A percentile compares a stretch with the other conserved stretches of the same genome.
These are phyloP conservation scores for Rhopalosiphum maidis DNA, from an alignment of 1,140 invertebrate genomes.

Conservation along the genomic window DNA sequence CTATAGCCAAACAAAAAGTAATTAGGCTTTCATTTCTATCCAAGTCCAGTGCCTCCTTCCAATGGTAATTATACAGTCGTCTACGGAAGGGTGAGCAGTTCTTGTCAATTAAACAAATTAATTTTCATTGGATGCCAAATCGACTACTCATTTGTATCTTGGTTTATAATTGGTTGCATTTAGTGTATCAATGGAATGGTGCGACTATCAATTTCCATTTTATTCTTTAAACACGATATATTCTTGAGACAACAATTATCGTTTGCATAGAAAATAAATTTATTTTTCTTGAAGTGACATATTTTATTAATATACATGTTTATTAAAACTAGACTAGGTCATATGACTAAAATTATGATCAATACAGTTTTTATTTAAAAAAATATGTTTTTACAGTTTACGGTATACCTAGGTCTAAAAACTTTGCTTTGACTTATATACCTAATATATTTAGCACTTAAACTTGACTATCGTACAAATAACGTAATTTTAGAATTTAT, in stretches of 20 bases:
- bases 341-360: background rate
- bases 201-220: background rate
- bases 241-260: background rate
- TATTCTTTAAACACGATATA: background rate
- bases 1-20: background rate
- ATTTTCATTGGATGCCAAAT: slow-evolving; percentile 1
- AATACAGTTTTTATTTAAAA: background rate
- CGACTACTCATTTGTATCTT: background rate
- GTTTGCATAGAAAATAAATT: background rate
- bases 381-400: background rate
- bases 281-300: background rate
- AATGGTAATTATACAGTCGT: background rate
- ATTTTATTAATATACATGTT: background rate
- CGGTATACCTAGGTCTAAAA: background rate
- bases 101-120: background rate
- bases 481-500: background rate
- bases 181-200: background rate
- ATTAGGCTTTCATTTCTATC: background rate
- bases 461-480: background rate
- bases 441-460: background rate
- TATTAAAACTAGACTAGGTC: background rate
- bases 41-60: background rate
- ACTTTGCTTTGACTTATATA: background rate
- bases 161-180: background rate
- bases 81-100: background rate